phyloP scores from a whole-genome alignment of 2,797 vertebrate species.

The Molossus alvarezi region DNA sequence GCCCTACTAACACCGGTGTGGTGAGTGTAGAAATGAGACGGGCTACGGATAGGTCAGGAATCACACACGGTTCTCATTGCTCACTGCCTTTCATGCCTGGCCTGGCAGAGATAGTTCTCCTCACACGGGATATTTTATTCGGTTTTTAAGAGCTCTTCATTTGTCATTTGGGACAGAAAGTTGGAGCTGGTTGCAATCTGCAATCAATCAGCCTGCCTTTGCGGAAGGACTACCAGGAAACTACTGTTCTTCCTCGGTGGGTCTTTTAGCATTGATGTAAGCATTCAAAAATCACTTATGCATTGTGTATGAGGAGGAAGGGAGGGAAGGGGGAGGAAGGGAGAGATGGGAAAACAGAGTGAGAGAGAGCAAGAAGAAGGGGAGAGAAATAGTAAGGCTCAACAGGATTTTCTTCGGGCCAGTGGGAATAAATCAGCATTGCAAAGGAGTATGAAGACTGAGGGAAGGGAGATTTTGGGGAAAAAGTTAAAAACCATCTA shows the following conservation, averaged over 20 bases:
- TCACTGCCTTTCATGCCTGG: slow-evolving; percentile 85
- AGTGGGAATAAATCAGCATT: neutral
- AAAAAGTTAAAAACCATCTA: slow-evolving; percentile 50
- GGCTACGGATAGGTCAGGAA: slow-evolving; percentile 78
- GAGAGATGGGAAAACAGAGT: neutral
- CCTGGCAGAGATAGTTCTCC: slow-evolving; percentile 86
- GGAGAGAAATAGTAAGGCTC: neutral
- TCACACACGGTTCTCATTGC: slow-evolving; percentile 75
- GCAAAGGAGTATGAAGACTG: neutral
- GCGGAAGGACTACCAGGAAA: slow-evolving; percentile 84
- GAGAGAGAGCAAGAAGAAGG: no score
- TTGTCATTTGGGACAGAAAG: slow-evolving; percentile 89
- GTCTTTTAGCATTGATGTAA: slow-evolving; percentile 82
- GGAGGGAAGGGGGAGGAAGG: neutral
- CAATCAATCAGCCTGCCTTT: slow-evolving; percentile 88
- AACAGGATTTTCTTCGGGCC: neutral
- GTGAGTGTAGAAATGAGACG: slow-evolving; percentile 41
- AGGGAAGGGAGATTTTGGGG: neutral
- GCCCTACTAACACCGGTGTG: neutral
- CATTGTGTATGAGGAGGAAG: slow-evolving; percentile 68
- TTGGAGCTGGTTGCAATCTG: slow-evolving; percentile 85
- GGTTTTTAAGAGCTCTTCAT: slow-evolving; percentile 90
- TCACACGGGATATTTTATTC: slow-evolving; percentile 88
- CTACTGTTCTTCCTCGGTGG: slow-evolving; percentile 69
- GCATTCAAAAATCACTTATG: slow-evolving; percentile 82